Evolutionary conservation across 2,797 vertebrate genomes (phyloP), one percentile per base, ranked within the genome.

Genomic region (Pangasius sanitwongsei): DNA sequence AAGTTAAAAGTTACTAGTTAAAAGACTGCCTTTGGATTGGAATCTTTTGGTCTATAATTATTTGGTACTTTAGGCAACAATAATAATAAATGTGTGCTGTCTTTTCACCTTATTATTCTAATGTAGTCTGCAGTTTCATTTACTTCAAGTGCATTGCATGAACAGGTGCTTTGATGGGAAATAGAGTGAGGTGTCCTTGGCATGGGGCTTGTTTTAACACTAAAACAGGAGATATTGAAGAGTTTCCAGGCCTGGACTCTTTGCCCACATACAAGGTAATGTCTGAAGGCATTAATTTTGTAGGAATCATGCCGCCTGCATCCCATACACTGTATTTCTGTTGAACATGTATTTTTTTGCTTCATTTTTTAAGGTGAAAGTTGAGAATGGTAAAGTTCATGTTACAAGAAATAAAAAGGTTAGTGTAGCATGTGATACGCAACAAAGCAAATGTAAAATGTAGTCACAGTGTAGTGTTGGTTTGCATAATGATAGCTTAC

Each of bases 151-250:
- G 34, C 4, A 81, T 72, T 41, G 0, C 41, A 34, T 77, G 41
- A 89, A 28, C 92, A 98, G 97, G 98, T 34, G 93, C 93, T 11
- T 90, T 98, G 91, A 89, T 91, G 57, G 95, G 96, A 59, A 91
- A 96, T 88, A 96, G 95, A 91, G 94, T 98, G 87, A 96, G 97
- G 61, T 98, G 98, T 92, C 97, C 97, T 3, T 97, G 97, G 95
- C 97, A 98, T 0, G 97, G 97, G 0, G 97, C 97, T 11, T 98
- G 97, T 93, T 98, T 98, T 87, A 96, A 96, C 92, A 93, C 97
- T 89, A 95, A 87, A 91, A 98, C 96, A 0, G 98, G 97, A 44
- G 97, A 98, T 90, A 97, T 98, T 1, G 98, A 98, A 91, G 98
- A 98, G 37, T 98, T 96, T 91, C 98, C 98, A 4, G 94, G 97